Percentiles rank a stretch among this genome's conserved stretches.
Evolutionary conservation across 1,140 invertebrate species (phyloP).

Genomic region (Vanessa tameamea): DNA sequence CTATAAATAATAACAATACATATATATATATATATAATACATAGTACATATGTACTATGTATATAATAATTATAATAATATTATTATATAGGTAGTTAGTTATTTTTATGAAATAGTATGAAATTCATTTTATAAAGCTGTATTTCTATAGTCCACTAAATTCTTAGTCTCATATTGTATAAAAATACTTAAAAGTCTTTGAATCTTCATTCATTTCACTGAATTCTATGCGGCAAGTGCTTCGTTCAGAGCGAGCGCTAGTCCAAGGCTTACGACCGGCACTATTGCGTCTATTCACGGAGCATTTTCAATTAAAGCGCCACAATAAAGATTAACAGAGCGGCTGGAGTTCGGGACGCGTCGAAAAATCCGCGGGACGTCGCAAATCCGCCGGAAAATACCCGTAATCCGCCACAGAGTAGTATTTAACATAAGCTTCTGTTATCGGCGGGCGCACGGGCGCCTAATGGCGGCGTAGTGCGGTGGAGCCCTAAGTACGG

Average conservation of each 20-base stretch:
- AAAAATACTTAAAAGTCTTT: too few species aligned
- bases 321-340: constrained; percentile 23
- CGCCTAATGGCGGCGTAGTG: background rate
- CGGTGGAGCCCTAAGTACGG: background rate
- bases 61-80: too few species aligned
- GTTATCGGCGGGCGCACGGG: background rate
- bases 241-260: background rate
- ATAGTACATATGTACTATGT: too few species aligned
- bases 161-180: too few species aligned
- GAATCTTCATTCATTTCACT: background rate
- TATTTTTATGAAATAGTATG: too few species aligned
- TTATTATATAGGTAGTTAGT: too few species aligned
- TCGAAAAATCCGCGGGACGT: constrained; percentile 22
- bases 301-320: constrained; percentile 23
- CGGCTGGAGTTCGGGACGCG: background rate
- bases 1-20: too few species aligned
- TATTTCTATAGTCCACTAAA: too few species aligned
- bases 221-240: background rate
- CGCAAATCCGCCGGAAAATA: constrained; percentile 21
- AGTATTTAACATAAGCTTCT: constrained; percentile 17
- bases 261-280: background rate
- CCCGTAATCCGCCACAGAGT: constrained; percentile 14
- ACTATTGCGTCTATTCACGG: constrained; percentile 6
- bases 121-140: too few species aligned
- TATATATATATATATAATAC: too few species aligned